Percentiles rank a stretch among this genome's conserved stretches.
Evolutionary conservation across 2,113 vertebrate species (phyloP).

Genomic region (Entomyzon cyanotis): DNA sequence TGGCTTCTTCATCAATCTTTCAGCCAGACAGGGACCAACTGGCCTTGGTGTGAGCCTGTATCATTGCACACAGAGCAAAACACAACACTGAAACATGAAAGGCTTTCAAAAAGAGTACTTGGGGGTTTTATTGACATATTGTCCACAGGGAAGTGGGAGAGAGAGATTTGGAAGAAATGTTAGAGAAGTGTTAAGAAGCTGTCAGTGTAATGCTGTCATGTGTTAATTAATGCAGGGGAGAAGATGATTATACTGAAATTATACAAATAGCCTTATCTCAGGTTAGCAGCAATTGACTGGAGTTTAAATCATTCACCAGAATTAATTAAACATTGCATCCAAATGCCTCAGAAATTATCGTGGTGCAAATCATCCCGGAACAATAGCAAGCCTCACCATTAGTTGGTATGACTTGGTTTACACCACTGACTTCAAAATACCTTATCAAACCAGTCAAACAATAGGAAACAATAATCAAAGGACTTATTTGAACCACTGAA

Average conservation of each 20-base stretch:
- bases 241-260: conserved; percentile 24
- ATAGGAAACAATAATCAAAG: conserved; percentile 21
- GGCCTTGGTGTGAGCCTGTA: background rate
- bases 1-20: background rate
- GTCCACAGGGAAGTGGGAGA: conserved; percentile 32
- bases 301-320: conserved; percentile 23
- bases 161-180: conserved; percentile 18
- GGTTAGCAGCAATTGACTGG: conserved; percentile 38
- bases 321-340: conserved; percentile 41
- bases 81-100: background rate
- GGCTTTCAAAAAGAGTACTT: background rate
- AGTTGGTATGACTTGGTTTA: background rate
- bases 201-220: conserved; percentile 46
- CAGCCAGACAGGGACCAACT: background rate
- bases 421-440: background rate
- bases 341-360: background rate
- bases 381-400: background rate
- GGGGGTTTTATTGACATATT: background rate
- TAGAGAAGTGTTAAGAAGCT: conserved; percentile 43
- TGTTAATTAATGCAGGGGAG: conserved; percentile 52
- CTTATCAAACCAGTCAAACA: conserved; percentile 22
- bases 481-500: background rate
- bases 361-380: background rate
- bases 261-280: conserved; percentile 50
- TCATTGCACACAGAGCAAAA: background rate